Evolutionary conservation across 2,797 vertebrate genomes (phyloP), one percentile per base, ranked within the genome.

Genomic region (Danio kyathit): DNA sequence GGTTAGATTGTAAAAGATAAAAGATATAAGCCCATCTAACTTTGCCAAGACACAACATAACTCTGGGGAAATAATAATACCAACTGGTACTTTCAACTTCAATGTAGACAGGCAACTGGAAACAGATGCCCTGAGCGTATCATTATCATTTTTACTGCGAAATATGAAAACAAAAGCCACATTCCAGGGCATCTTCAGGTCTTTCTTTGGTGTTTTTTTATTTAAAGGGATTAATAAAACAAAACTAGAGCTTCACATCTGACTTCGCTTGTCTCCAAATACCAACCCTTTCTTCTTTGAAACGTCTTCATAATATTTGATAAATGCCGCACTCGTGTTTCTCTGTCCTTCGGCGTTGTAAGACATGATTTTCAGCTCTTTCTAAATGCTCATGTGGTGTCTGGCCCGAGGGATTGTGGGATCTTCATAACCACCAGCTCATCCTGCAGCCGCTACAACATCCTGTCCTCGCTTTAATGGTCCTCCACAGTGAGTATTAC

Each of bases 141-240:
- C 89, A 87, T 93, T 91, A 91, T 90, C 2, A 61, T 91, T 93
- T 29, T 93, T 91, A 93, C 91, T 92, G 88, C 86, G 86, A 89
- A 86, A 91, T 92, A 92, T 93, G 87, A 92, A 92, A 93, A 92
- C 91, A 91, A 90, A 80, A 82, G 84, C 38, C 78, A 81, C 87
- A 88, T 91, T 90, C 85, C 86, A 66, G 82, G 85, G 86, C 57
- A 41, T 76, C 86, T 84, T 56, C 74, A 80, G 81, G 82, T 85
- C 76, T 57, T 52, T 52, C 66, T 61, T 43, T 17, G 40, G 67
- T 44, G 57, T 77, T 57, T 77, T 49, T 13, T 77, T 74, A 29
- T 29, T 71, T 71, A 81, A 83, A 76, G 14, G 29, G 6, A 78
- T 72, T 56, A 56, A 82, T 52, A 87, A 85, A 85, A 56, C 67